Percentiles rank a stretch among this genome's conserved stretches.
Conservation (phyloP, 2,113 vertebrate genomes). For the Thymallus thymallus region DNA sequence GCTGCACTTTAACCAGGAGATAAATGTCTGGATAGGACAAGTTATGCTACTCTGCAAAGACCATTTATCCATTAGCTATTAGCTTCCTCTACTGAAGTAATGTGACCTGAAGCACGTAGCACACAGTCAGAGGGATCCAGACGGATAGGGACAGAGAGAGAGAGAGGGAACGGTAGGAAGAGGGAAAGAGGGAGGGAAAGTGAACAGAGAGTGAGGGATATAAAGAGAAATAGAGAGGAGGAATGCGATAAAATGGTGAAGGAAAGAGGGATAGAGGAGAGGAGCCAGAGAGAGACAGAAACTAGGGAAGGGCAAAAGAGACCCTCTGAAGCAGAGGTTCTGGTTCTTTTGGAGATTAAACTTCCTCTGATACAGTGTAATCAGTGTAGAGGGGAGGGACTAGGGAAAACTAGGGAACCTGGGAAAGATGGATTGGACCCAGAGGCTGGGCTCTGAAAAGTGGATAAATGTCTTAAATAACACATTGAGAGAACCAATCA, state of each 20-base stretch:
- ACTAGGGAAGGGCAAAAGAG: neutral
- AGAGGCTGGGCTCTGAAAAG: constrained; percentile 24
- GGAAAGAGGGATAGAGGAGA: no score
- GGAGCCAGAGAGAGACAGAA: neutral
- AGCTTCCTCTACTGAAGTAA: neutral
- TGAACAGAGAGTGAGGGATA: no score
- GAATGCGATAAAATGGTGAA: no score
- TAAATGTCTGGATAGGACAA: neutral
- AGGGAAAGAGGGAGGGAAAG: neutral
- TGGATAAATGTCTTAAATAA: constrained; percentile 54
- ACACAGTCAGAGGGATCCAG: neutral
- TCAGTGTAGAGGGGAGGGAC: constrained; percentile 1
- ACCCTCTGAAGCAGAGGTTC: neutral
- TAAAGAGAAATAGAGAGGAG: no score
- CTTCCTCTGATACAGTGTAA: neutral
- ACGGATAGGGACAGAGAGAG: neutral
- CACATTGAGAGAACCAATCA: constrained; percentile 51
- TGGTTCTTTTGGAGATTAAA: neutral
- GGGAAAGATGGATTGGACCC: constrained; percentile 6
- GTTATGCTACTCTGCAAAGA: neutral
- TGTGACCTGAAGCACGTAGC: neutral
- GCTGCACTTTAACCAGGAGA: neutral
- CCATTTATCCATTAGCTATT: neutral
- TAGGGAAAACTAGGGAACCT: constrained; percentile 25
- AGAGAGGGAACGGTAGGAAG: neutral